These are phyloP conservation scores for Apamea monoglypha DNA, from an alignment of 2,888 invertebrate genomes.

Conservation along the genomic window DNA sequence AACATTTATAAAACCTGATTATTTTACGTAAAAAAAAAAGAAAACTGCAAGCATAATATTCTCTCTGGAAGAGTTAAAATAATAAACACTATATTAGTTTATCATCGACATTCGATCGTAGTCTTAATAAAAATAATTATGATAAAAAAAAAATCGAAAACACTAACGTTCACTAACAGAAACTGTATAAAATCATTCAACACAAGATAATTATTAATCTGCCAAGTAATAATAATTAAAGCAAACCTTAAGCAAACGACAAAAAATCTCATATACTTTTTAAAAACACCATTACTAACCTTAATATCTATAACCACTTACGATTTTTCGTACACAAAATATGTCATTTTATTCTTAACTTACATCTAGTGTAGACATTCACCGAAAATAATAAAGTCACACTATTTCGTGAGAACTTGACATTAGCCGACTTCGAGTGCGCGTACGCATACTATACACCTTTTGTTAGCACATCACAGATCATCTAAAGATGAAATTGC, in stretches of 20 bases:
- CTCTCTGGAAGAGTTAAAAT: conserved; percentile 59
- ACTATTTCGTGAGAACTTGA: conserved; percentile 61
- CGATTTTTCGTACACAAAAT: conserved; percentile 86
- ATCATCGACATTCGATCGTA: conserved; percentile 57
- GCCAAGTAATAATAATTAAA: conserved; percentile 85
- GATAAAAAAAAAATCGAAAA: conserved; percentile 76
- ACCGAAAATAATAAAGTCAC: conserved; percentile 62
- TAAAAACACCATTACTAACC: conserved; percentile 74
- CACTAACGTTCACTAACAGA: conserved; percentile 79
- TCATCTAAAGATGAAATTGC: conserved; percentile 77
- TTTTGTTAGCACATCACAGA: conserved; percentile 88
- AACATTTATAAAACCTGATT: conserved; percentile 59
- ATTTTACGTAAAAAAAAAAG: conserved; percentile 56
- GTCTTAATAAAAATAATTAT: conserved; percentile 69
- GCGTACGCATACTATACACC: conserved; percentile 69
- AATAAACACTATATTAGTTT: conserved; percentile 66
- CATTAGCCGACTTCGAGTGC: conserved; percentile 69
- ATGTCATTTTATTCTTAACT: conserved; percentile 86
- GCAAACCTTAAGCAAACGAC: conserved; percentile 84
- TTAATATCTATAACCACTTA: conserved; percentile 68
- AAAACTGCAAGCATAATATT: conserved; percentile 66
- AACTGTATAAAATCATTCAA: conserved; percentile 81
- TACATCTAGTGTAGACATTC: conserved; percentile 70
- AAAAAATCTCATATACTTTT: conserved; percentile 75
- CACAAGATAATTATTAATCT: conserved; percentile 79